phyloP scores from a whole-genome alignment of 2,888 invertebrate genomes.

The Ophion slaviceki region DNA sequence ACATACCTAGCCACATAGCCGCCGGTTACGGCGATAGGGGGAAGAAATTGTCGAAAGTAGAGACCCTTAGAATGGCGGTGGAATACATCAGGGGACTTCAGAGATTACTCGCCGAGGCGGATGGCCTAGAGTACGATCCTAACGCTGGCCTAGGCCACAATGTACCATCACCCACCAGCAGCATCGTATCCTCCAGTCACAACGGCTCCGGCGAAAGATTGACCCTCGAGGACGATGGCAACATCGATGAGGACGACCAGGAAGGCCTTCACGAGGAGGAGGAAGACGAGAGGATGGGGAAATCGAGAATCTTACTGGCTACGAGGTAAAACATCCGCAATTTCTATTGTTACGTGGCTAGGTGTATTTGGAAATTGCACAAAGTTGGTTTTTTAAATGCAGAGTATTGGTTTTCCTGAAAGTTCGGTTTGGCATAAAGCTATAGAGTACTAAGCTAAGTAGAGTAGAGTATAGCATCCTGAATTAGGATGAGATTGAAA shows the following conservation, averaged over 20 bases:
- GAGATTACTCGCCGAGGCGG: slow-evolving; percentile 89
- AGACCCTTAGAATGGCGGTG: slow-evolving; percentile 95
- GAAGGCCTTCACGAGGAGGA: slow-evolving; percentile 74
- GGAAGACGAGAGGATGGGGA: slow-evolving; percentile 72
- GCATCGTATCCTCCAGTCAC: slow-evolving; percentile 82
- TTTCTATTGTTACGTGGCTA: not conserved
- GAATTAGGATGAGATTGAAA: too few relatives aligned
- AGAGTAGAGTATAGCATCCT: too few relatives aligned
- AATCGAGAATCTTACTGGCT: slow-evolving; percentile 65
- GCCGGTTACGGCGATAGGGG: slow-evolving; percentile 88
- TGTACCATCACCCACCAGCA: slow-evolving; percentile 82
- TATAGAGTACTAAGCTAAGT: not conserved
- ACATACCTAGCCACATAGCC: slow-evolving; percentile 93
- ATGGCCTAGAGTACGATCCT: slow-evolving; percentile 84
- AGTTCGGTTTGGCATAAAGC: not conserved
- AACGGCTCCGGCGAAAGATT: slow-evolving; percentile 82
- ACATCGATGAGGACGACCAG: slow-evolving; percentile 67
- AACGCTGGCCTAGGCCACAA: slow-evolving; percentile 81
- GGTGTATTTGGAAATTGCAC: not conserved
- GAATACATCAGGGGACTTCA: slow-evolving; percentile 94
- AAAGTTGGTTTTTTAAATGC: not conserved
- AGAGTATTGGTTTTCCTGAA: not conserved
- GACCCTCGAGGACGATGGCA: slow-evolving; percentile 83
- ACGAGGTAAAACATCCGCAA: slow-evolving; percentile 47
- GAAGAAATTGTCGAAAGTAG: slow-evolving; percentile 94